These are phyloP conservation scores for Macropodus opercularis DNA, from an alignment of 2,797 vertebrate genomes.

Conservation along the genomic window DNA sequence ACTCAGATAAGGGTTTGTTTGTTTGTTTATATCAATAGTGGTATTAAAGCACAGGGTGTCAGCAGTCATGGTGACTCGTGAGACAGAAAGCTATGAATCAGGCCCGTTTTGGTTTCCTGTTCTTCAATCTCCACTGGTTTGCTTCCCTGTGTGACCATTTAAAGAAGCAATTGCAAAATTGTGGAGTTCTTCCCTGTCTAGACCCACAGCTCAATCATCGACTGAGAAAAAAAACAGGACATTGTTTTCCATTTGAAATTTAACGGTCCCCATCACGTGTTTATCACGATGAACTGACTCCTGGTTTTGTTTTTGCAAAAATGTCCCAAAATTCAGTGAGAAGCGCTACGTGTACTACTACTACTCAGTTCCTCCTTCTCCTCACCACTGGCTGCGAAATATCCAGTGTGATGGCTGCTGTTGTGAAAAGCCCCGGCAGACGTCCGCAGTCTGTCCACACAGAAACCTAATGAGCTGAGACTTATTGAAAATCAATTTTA, in stretches of 20 bases:
- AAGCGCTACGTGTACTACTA: neutral
- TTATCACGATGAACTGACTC: neutral
- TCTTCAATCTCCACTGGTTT: slow-evolving; percentile 53
- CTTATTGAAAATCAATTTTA: slow-evolving; percentile 80
- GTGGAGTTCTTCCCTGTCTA: slow-evolving; percentile 20
- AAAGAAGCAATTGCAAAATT: slow-evolving; percentile 28
- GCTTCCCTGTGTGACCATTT: slow-evolving; percentile 53
- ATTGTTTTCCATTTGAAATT: neutral
- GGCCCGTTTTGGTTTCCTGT: slow-evolving; percentile 13
- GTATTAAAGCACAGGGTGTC: neutral
- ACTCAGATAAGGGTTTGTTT: neutral
- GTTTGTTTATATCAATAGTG: slow-evolving; percentile 6
- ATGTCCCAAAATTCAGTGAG: neutral
- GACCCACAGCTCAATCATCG: slow-evolving; percentile 15
- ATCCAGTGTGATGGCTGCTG: slow-evolving; percentile 32
- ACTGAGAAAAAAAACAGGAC: neutral
- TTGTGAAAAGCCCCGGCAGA: slow-evolving; percentile 20
- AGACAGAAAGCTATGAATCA: slow-evolving; percentile 21
- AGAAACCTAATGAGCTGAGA: slow-evolving; percentile 65
- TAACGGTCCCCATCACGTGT: neutral
- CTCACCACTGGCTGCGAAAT: slow-evolving; percentile 3
- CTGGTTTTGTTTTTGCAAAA: neutral
- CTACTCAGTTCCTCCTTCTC: neutral
- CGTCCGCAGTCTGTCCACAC: slow-evolving; percentile 6
- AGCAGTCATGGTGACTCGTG: neutral